phyloP scores from a whole-genome alignment of 2,888 invertebrate species.

The Cheilosia impressa region DNA sequence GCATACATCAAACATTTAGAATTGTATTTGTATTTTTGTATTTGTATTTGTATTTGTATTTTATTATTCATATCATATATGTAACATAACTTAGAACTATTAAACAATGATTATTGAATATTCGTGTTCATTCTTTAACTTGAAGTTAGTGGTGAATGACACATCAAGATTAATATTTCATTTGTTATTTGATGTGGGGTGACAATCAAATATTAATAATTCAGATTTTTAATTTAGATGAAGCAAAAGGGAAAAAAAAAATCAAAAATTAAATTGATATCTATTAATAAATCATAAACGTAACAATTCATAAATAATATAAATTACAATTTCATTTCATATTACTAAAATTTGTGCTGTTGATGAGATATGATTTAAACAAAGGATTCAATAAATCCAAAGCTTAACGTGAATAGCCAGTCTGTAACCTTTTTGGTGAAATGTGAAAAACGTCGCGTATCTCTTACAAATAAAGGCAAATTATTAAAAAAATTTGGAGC shows the following conservation, averaged over 20 bases:
- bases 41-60: too few species aligned
- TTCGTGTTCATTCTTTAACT: conserved; percentile 4
- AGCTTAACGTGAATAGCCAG: conserved; percentile 10
- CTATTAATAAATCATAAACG: too few species aligned
- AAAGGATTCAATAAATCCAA: conserved; percentile 1
- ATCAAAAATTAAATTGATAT: conserved; percentile 1
- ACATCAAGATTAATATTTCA: not conserved
- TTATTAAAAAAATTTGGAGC: conserved; percentile 1
- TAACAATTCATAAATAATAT: not conserved
- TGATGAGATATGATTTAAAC: not conserved
- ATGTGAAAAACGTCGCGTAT: not conserved
- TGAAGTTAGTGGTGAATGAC: conserved; percentile 13
- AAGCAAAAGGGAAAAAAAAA: not conserved
- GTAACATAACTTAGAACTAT: not conserved
- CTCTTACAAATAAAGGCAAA: conserved; percentile 11
- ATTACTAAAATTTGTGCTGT: too few species aligned
- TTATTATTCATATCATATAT: too few species aligned
- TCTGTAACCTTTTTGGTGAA: not conserved
- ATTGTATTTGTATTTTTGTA: too few species aligned
- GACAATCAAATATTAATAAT: not conserved
- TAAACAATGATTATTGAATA: not conserved
- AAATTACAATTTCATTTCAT: too few species aligned
- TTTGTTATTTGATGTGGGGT: conserved; percentile 5
- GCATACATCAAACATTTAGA: too few species aligned
- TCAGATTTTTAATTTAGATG: not conserved